These are phyloP conservation scores for Panagrolaimus sp. DNA, from an alignment of 1,140 invertebrate genomes.

Conservation along the genomic window DNA sequence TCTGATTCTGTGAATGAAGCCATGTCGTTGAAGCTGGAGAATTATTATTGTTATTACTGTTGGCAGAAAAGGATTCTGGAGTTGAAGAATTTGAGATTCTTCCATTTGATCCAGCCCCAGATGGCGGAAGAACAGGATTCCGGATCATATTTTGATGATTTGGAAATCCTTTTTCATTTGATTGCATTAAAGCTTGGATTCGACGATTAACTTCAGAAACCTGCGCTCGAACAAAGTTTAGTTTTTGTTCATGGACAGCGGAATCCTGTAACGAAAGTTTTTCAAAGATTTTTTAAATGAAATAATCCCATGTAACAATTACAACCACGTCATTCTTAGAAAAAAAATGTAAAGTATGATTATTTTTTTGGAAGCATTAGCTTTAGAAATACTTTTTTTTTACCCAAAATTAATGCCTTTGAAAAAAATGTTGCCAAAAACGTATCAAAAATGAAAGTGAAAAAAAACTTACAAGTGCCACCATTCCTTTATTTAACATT, in stretches of 20 bases:
- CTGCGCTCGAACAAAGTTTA: constrained; percentile 54
- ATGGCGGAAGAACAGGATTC: not conserved
- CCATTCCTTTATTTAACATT: constrained; percentile 51
- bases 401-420: no score
- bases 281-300: constrained; percentile 7
- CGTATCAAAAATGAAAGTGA: not conserved
- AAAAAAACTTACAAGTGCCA: constrained; percentile 45
- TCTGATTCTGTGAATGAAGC: not conserved
- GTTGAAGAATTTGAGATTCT: constrained; percentile 12
- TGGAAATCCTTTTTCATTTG: constrained; percentile 40
- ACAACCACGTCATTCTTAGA: not conserved
- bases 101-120: constrained; percentile 12
- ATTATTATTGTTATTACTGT: not conserved
- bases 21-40: constrained; percentile 9
- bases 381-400: no score
- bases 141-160: constrained; percentile 28
- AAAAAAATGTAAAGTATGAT: constrained; percentile 16
- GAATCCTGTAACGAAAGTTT: constrained; percentile 42
- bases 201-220: constrained; percentile 54
- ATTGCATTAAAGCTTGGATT: constrained; percentile 39
- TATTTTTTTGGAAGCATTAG: not conserved
- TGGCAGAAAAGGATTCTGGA: not conserved
- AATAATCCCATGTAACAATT: no score
- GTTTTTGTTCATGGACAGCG: constrained; percentile 55
- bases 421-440: not conserved